These are phyloP conservation scores for Prosapia bicincta DNA, from an alignment of 2,888 invertebrate species.

Conservation along the genomic window DNA sequence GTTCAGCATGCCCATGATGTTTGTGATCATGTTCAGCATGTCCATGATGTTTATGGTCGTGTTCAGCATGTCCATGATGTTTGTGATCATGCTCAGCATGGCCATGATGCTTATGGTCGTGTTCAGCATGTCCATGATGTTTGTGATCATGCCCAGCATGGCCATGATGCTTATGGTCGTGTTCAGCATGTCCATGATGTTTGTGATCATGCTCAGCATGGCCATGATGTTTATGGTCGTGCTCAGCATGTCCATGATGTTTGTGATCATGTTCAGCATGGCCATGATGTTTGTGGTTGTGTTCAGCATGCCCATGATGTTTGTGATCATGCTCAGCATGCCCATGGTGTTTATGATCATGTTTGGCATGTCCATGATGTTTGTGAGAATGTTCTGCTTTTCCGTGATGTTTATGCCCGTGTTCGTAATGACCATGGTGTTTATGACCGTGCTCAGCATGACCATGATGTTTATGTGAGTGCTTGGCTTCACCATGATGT, in stretches of 20 bases:
- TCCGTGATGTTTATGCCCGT: slow-evolving; percentile 37
- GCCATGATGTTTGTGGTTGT: slow-evolving; percentile 37
- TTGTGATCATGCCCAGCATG: slow-evolving; percentile 32
- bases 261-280: slow-evolving; percentile 37
- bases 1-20: slow-evolving; percentile 15
- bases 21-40: slow-evolving; percentile 19
- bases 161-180: slow-evolving; percentile 35
- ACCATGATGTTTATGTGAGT: slow-evolving; percentile 16
- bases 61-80: slow-evolving; percentile 17
- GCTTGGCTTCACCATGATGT: slow-evolving; percentile 35
- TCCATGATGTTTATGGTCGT: slow-evolving; percentile 21
- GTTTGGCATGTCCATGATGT: slow-evolving; percentile 35
- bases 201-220: slow-evolving; percentile 31
- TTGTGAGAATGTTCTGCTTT: slow-evolving; percentile 36
- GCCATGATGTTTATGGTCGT: slow-evolving; percentile 39
- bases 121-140: slow-evolving; percentile 21
- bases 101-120: slow-evolving; percentile 16
- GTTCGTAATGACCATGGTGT: slow-evolving; percentile 33
- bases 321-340: slow-evolving; percentile 8
- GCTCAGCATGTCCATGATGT: slow-evolving; percentile 38
- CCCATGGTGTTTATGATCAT: slow-evolving; percentile 34
- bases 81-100: slow-evolving; percentile 28
- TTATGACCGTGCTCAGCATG: slow-evolving; percentile 18
- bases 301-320: slow-evolving; percentile 33
- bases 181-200: slow-evolving; percentile 36